Percentiles rank a stretch among this genome's conserved stretches.
These are phyloP conservation scores for Hipposideros armiger DNA, from an alignment of 2,113 vertebrate species.

Conservation along the genomic window DNA sequence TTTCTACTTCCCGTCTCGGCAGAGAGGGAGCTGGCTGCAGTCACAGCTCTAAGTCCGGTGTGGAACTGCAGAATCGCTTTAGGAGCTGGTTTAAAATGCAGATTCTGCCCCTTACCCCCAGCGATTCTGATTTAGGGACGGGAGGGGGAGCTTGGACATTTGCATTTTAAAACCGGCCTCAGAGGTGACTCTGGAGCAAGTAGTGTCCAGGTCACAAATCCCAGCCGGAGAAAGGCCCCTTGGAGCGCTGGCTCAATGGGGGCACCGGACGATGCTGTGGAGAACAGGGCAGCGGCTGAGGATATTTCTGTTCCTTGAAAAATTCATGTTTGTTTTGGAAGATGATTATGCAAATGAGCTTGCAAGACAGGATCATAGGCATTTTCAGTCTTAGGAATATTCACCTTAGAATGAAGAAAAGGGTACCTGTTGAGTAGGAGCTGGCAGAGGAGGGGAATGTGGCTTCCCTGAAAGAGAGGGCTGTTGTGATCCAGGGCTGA, in stretches of 20 bases:
- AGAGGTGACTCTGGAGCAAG: neutral
- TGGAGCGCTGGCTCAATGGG: neutral
- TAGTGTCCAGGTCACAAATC: neutral
- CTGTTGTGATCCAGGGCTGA: neutral
- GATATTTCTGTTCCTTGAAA: neutral
- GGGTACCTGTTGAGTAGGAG: neutral
- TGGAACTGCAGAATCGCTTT: neutral
- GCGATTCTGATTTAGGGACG: neutral
- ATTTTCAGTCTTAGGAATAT: neutral
- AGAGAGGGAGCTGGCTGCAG: neutral
- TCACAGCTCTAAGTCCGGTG: neutral
- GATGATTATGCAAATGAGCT: neutral
- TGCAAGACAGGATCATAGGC: neutral
- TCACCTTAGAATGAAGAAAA: neutral
- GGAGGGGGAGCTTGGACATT: neutral
- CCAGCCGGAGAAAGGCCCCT: neutral
- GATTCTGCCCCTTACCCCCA: neutral
- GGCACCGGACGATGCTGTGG: neutral
- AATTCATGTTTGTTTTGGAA: neutral
- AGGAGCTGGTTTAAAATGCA: neutral
- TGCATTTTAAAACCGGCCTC: neutral
- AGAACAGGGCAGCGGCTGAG: neutral
- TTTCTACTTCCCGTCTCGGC: neutral
- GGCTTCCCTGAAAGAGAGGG: neutral
- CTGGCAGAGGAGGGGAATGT: neutral